Base-by-base conservation (phyloP, 2,888 invertebrate genomes). In the Mythimna loreyi region DNA sequence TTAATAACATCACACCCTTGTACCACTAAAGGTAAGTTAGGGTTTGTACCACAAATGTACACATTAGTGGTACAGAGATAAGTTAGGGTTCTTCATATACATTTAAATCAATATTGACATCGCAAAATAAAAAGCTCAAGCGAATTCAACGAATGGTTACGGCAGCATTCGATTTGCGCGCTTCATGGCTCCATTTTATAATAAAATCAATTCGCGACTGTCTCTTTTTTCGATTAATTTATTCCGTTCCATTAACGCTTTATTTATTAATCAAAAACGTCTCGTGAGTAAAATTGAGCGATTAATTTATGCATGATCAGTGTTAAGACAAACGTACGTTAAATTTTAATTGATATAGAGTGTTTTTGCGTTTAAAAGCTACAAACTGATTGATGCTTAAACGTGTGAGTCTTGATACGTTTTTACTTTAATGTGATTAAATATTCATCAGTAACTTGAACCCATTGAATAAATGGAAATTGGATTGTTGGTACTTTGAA, bases 91-190 rank as follows among this genome's bases (percentile, higher is more conserved):
- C 40, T 16, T 16, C 40, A 40, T 40, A 40, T 40, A 6, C 40
- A 0, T 16, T 16, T 28, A 16, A 53, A 30, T 45, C 16, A 45
- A 53, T 45, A 73, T 56, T 72, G 58, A 76, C 69, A 78, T 81
- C 75, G 67, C 56, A 23, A 65, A 70, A 81, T 87, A 85, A 89
- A 84, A 88, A 85, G 80, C 87, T 89, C 70, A 52, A 66, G 66
- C 69, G 78, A 86, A 68, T 85, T 83, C 80, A 85, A 80, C 61
- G 60, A 53, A 74, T 66, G 60, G 25, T 62, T 70, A 45, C 23
- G 21, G 30, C 61, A 16, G 28, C n/a, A 56, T 68, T 57, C 52
- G 53, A 59, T 71, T 70, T 72, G 71, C 72, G 72, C 67, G 70
- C 60, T 55, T 19, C 63, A 55, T 63, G 53, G 70, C 57, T 55